phyloP scores from a whole-genome alignment of 2,113 vertebrate genomes.

The Alectura lathami region DNA sequence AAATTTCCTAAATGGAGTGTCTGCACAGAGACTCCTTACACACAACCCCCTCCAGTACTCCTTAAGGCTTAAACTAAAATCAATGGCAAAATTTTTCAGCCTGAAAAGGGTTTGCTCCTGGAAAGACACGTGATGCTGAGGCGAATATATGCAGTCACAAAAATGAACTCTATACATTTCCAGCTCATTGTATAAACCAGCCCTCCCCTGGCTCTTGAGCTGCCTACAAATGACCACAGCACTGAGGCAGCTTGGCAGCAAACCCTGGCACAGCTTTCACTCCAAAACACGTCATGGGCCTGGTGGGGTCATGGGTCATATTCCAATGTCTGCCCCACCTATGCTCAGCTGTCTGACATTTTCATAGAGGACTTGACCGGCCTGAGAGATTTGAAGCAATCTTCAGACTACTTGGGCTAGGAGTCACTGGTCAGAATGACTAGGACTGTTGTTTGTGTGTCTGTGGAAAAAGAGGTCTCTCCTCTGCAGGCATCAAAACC shows the following conservation, averaged over 20 bases:
- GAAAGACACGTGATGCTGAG: neutral
- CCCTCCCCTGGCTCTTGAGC: neutral
- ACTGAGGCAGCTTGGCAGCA: neutral
- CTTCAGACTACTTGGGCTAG: neutral
- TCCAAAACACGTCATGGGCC: neutral
- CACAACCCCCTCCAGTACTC: neutral
- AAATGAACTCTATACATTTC: neutral
- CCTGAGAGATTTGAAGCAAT: neutral
- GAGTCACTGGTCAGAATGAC: neutral
- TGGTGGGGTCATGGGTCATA: neutral
- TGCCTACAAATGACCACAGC: neutral
- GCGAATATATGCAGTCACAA: neutral
- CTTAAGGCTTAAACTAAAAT: neutral
- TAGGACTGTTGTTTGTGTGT: neutral
- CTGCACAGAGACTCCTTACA: rapidly evolving
- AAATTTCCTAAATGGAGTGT: neutral
- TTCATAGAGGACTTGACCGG: neutral
- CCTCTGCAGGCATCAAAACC: neutral
- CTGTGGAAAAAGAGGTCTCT: neutral
- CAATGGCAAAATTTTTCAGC: neutral
- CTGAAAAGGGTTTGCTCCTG: neutral
- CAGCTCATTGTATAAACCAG: neutral
- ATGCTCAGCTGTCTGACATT: neutral
- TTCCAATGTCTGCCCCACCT: neutral
- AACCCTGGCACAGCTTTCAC: neutral